Percentiles rank a stretch among this genome's conserved stretches.
These are phyloP conservation scores for Galerucella pusilla DNA, from an alignment of 2,888 invertebrate species.

Conservation along the genomic window DNA sequence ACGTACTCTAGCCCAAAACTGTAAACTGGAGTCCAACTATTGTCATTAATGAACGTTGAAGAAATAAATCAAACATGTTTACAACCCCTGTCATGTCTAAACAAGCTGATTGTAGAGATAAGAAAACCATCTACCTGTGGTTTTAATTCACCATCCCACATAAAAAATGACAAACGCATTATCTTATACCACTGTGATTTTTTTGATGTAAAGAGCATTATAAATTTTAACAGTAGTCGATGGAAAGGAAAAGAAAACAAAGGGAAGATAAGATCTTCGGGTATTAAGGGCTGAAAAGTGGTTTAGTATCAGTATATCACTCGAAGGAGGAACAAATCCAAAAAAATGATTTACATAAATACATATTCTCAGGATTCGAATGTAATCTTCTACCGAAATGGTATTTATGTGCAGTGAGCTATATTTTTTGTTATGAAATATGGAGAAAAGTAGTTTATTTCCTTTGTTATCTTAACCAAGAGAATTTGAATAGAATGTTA, in stretches of 20 bases:
- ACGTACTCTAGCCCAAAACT: not conserved
- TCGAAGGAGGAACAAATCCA: conserved; percentile 12
- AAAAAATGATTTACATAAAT: conserved; percentile 12
- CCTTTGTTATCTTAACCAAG: no score
- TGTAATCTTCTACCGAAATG: conserved; percentile 1
- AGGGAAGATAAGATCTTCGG: conserved; percentile 24
- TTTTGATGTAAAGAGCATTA: conserved; percentile 1
- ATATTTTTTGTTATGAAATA: not conserved
- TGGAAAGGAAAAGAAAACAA: conserved; percentile 14
- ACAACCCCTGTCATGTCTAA: not conserved
- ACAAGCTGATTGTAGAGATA: not conserved
- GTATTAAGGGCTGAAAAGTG: conserved; percentile 30
- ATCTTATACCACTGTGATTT: not conserved
- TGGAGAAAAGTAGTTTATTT: no score
- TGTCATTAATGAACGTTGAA: not conserved
- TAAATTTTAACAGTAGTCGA: conserved; percentile 22
- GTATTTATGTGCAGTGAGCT: not conserved
- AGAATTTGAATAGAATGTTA: no score
- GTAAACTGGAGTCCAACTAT: not conserved
- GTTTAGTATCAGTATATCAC: conserved; percentile 27
- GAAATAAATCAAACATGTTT: not conserved
- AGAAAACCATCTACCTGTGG: not conserved
- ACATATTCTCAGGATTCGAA: conserved; percentile 3
- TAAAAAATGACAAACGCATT: conserved; percentile 13
- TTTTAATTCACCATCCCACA: not conserved